Base-by-base conservation (phyloP, 92 coral and sea anemone species). In the Pocillopora grandis region DNA sequence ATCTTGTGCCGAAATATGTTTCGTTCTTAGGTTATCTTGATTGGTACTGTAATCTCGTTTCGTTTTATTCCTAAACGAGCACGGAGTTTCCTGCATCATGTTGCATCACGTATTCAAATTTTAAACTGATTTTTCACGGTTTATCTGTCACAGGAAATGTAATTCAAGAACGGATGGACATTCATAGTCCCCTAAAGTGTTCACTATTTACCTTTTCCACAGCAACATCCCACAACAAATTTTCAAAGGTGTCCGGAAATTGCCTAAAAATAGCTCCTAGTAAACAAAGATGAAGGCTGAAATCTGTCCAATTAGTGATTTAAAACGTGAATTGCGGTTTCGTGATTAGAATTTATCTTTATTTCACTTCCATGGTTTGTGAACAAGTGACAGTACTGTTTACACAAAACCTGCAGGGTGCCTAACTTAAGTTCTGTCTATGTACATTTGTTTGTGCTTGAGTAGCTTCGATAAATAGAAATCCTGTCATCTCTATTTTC, bases 281-380 rank as follows among this genome's bases (percentile, higher is more conserved):
- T 70, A 70, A 70, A 70, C 42, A n/a, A 70, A 16, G 33, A 36
- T 36, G 57, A 12, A 16, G 56, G 9, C 62, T 75, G 9, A 75
- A 58, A 5, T 8, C 69, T 31, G 17, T 61, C 80, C 68, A 76
- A 62, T 76, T 76, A 76, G 21, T 57, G 62, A 76, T 56, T 17
- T 36, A 35, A n/a, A 35, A 62, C 56, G 36, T 23, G 33, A 17
- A 36, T 76, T 60, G 66, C 33, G 68, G 31, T 37, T 76, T 33
- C 16, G 36, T 76, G 56, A 42, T 42, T 3, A 42, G 52, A 42
- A 42, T 17, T n/a, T 76, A 33, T 62, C 3, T 76, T 76, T 61
- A 61, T 76, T 76, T 33, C 68, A 76, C 62, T 60, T 60, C 10
- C 69, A 76, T 33, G 61, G 37, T 57, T 36, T 15, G 27, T 20